A percentile compares a stretch with the other conserved stretches of the same genome.
Evolutionary conservation across 1,140 invertebrate species (phyloP).

Genomic region (Lordiphosa collinella): DNA sequence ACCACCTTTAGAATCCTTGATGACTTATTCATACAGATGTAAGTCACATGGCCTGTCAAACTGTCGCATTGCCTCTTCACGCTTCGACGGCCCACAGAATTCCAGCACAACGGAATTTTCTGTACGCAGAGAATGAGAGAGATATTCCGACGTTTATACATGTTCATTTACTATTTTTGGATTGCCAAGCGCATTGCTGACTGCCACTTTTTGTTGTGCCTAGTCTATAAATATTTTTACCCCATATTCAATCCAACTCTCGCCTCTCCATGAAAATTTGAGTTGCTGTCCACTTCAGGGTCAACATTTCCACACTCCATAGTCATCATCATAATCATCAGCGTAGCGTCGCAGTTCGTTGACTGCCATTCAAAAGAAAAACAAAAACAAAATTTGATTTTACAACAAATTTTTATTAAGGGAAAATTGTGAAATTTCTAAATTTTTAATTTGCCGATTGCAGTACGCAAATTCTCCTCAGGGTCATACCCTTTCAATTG

Average conservation of each 20-base stretch:
- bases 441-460: no score
- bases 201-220: constrained; percentile 37
- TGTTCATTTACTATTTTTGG: constrained; percentile 41
- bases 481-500: constrained; percentile 25
- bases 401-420: not conserved
- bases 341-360: constrained; percentile 18
- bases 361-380: constrained; percentile 9
- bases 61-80: constrained; percentile 43
- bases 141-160: constrained; percentile 14
- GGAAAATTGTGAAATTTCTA: no score
- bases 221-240: constrained; percentile 44
- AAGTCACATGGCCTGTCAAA: constrained; percentile 34
- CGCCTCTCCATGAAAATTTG: constrained; percentile 22
- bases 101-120: constrained; percentile 30
- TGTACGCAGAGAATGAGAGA: constrained; percentile 1
- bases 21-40: no score
- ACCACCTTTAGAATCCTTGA: no score
- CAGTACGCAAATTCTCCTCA: constrained; percentile 1
- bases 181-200: constrained; percentile 32
- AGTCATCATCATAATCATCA: constrained; percentile 14
- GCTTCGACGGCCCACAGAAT: constrained; percentile 42
- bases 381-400: not conserved
- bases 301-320: constrained; percentile 13
- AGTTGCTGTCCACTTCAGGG: constrained; percentile 24
- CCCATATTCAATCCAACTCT: not conserved